These are phyloP conservation scores for Chamaetylas fuelleborni DNA, from an alignment of 2,113 vertebrate species.

Conservation along the genomic window DNA sequence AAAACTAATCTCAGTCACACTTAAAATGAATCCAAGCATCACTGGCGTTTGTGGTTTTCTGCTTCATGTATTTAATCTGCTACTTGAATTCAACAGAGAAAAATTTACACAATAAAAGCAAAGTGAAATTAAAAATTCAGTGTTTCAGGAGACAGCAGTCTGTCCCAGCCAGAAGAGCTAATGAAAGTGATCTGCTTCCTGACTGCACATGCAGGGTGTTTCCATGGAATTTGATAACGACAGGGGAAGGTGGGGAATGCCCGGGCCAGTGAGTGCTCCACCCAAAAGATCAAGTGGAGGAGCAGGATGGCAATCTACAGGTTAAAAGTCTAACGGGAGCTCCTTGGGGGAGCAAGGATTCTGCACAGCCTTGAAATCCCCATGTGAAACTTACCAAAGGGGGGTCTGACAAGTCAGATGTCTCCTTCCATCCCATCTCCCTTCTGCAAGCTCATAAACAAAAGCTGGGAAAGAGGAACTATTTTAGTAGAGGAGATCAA, in stretches of 20 bases:
- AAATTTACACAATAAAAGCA: neutral
- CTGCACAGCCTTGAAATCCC: neutral
- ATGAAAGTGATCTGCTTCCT: neutral
- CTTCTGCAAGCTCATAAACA: neutral
- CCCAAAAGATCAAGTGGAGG: neutral
- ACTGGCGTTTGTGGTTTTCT: neutral
- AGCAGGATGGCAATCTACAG: neutral
- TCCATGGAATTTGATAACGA: accelerated
- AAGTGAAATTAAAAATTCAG: neutral
- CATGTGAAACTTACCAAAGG: neutral
- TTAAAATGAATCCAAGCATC: neutral
- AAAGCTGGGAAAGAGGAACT: neutral
- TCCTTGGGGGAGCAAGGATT: neutral
- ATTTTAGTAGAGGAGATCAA: neutral
- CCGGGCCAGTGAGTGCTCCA: neutral
- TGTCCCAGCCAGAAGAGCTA: neutral
- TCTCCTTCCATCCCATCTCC: neutral
- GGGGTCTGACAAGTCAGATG: neutral
- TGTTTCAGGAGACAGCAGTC: neutral
- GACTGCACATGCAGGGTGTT: neutral
- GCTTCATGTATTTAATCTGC: neutral
- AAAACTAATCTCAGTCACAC: neutral
- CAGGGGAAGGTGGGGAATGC: neutral
- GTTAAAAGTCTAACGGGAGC: neutral
- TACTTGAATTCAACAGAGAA: neutral